These are phyloP conservation scores for Gasteruption jaculator DNA, from an alignment of 2,888 invertebrate genomes.

Conservation along the genomic window DNA sequence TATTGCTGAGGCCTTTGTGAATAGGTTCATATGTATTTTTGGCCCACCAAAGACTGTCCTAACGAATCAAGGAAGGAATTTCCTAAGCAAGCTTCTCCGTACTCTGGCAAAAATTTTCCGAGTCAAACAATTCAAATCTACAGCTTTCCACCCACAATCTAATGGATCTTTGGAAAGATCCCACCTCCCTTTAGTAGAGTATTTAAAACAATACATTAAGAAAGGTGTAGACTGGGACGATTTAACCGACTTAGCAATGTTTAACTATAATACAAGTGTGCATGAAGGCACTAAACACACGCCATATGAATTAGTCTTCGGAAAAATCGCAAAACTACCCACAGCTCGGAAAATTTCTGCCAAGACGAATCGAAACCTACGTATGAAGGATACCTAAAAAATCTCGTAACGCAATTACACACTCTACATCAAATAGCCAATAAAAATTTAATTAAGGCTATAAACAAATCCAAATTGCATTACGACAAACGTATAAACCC, in stretches of 20 bases:
- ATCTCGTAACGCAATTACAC: not conserved
- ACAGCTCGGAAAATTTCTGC: not conserved
- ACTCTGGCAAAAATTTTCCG: not conserved
- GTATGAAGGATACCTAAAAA: not conserved
- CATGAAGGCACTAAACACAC: no score
- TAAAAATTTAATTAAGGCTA: not conserved
- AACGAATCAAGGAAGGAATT: no score
- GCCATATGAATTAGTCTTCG: no score
- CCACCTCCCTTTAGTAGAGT: not conserved
- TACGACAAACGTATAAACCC: not conserved
- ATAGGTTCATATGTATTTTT: no score
- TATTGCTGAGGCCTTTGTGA: no score
- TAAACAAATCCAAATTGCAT: not conserved
- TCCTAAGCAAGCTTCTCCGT: not conserved
- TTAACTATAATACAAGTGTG: not conserved
- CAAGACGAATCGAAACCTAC: not conserved
- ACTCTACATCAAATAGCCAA: not conserved
- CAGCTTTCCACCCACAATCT: conserved; percentile 6
- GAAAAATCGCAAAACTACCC: not conserved
- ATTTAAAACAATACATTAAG: not conserved
- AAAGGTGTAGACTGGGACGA: no score
- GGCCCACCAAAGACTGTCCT: no score
- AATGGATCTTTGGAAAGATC: conserved; percentile 5
- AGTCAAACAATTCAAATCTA: conserved; percentile 6
- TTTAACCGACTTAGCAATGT: not conserved